phyloP scores from a whole-genome alignment of 2,888 invertebrate genomes.

The Dynastes tityus region DNA sequence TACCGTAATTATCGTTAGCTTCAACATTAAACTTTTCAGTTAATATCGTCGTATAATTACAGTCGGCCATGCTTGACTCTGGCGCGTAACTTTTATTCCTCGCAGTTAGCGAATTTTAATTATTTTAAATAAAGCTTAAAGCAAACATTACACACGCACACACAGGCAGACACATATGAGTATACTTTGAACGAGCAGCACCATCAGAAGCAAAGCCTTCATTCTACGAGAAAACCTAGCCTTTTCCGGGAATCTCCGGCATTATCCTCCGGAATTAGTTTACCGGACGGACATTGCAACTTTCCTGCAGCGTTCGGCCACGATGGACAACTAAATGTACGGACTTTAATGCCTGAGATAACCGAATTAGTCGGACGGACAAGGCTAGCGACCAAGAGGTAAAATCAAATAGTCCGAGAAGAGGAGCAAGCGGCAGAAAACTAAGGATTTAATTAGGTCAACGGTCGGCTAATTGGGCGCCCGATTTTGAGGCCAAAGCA shows the following conservation, averaged over 20 bases:
- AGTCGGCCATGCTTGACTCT: background rate
- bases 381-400: slow-evolving; percentile 2
- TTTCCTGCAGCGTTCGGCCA: background rate
- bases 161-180: background rate
- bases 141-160: slow-evolving; percentile 7
- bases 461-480: slow-evolving; percentile 16
- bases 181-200: background rate
- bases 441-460: slow-evolving; percentile 29
- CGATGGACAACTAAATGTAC: background rate
- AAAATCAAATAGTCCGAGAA: slow-evolving; percentile 31
- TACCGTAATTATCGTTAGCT: slow-evolving; percentile 25
- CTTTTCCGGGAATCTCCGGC: slow-evolving; percentile 6
- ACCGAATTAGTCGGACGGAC: slow-evolving; percentile 26
- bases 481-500: slow-evolving; percentile 4
- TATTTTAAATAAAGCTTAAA: slow-evolving; percentile 36
- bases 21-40: slow-evolving; percentile 24
- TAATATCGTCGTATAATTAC: slow-evolving; percentile 10
- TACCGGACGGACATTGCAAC: background rate
- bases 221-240: slow-evolving; percentile 1
- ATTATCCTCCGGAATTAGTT: slow-evolving; percentile 2
- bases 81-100: slow-evolving; percentile 21
- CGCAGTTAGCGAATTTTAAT: slow-evolving; percentile 25
- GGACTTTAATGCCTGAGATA: slow-evolving; percentile 4
- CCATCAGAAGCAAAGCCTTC: background rate
- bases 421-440: slow-evolving; percentile 15